Base-by-base conservation (phyloP, 1,140 invertebrate species). In the Drosophila nasuta region DNA sequence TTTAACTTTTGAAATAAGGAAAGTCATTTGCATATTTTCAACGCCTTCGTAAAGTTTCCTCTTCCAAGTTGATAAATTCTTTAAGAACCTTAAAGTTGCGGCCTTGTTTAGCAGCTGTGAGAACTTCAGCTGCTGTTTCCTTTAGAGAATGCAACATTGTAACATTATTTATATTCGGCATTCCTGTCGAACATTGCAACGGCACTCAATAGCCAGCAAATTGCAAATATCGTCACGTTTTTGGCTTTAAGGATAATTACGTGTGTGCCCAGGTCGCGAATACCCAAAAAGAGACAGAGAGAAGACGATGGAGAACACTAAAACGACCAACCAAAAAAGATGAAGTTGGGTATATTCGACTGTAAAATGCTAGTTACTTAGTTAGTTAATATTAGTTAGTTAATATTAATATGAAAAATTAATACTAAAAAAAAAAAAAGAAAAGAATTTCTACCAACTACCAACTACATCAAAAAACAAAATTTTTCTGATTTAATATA, bases 221-320 rank as follows among this genome's bases (percentile, higher is more conserved):
- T 77, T 81, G 81, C 56, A 85, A 85, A 83, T 83, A 81, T 83
- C 77, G 74, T 83, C 81, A 81, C 81, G 81, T 85, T 86, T 83
- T 65, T 81, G 82, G 74, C 63, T 82, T 83, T 80, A 82, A 77
- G 81, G 76, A 82, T 82, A 82, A 82, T 82, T 82, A 80, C 81
- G 71, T 82, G 63, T 82, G 76, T 75, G 82, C 28, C 13, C 45
- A 48, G 56, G 10, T 35, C 51, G 20, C 17, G 60, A 45, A 48
- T 13, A 13, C 2, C 38, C 38, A 45, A 66, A 66, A 46, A 56
- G 7, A 33, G 13, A 35, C 7, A 38, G 8, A 5, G 8, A 45
- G 62, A 54, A 28, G 11, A 11, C 30, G 30, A 11, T 15, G 28
- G 15, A 38, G 46, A 6, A 13, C 7, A 25, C 30, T 7, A 33